Base-by-base conservation (phyloP, 2,113 vertebrate genomes). In the Sakesphorus luctuosus region DNA sequence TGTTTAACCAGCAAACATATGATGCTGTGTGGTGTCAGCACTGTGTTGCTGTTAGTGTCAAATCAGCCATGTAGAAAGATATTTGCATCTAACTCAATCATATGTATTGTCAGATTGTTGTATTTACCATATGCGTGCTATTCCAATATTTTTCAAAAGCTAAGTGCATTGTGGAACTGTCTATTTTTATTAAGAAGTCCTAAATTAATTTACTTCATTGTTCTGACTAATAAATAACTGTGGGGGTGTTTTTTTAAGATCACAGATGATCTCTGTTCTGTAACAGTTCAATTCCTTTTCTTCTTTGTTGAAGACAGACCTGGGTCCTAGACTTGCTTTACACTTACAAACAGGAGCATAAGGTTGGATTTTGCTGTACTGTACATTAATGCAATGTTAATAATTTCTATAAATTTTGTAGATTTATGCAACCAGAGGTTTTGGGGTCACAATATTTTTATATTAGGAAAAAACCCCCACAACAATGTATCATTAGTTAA, bases 1-100 rank as follows among this genome's bases (percentile, higher is more conserved):
- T 92, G 84, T 93, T 96, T 84, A 96, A 94, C 83, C 50, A 92
- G 86, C 36, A 91, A 92, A 93, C 86, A 81, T 43, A 65, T 4
- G 75, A 89, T 44, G 79, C 66, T 81, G 58, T 0, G 2, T 13
- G 68, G 72, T 74, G 67, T 77, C 73, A 92, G 68, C 62, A n/a
- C 46, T 26, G 49, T 16, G 63, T 5, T 82, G 59, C 62, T 82
- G 28, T 55, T 93, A 29, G 62, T 21, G 46, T 84, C 91, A 83
- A 91, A 77, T 89, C 91, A 95, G 77, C 62, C 90, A 72, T 47
- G 59, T 12, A 91, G 80, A 94, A 95, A 92, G 71, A 47, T 52
- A 68, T 58, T 35, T 82, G 72, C 67, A 67, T 93, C 94, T 78
- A 76, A 35, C 31, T 78, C 78, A 78, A 47, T 93, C 72, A 69